phyloP scores from a whole-genome alignment of 2,797 vertebrate species.

The Megalops cyprinoides region DNA sequence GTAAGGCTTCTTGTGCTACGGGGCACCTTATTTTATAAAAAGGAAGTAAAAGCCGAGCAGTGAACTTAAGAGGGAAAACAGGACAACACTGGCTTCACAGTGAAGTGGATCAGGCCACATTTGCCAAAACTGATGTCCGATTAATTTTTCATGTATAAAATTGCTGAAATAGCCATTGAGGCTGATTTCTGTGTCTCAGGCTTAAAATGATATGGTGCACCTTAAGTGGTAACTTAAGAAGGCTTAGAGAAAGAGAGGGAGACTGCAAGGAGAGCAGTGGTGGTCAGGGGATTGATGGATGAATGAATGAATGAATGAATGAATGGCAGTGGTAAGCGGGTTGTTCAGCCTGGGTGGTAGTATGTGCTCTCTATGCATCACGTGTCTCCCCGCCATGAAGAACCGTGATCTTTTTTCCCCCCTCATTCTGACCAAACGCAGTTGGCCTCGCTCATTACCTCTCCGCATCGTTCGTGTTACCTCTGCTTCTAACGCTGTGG shows the following conservation, averaged over 20 bases:
- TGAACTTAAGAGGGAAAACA: background rate
- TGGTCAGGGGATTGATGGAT: background rate
- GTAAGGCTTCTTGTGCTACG: conserved; percentile 35
- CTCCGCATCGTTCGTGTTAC: background rate
- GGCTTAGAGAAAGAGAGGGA: background rate
- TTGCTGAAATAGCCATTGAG: background rate
- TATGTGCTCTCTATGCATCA: background rate
- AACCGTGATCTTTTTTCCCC: conserved; percentile 12
- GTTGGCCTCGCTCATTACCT: background rate
- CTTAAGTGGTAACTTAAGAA: background rate
- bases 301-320: background rate
- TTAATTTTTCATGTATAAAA: background rate
- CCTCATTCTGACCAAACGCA: background rate
- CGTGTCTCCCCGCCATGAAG: background rate
- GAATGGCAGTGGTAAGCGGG: too few relatives aligned
- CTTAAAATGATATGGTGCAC: background rate
- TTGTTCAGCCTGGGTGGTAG: background rate
- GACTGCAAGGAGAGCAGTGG: background rate
- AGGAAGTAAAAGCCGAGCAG: background rate
- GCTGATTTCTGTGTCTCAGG: background rate
- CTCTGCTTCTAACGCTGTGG: background rate
- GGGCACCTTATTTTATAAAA: background rate
- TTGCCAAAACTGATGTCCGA: too few relatives aligned
- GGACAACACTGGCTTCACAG: background rate
- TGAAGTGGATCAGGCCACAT: background rate